A percentile compares a stretch with the other conserved stretches of the same genome.
Conservation (phyloP, 2,113 vertebrate genomes). For the Uria aalge region DNA sequence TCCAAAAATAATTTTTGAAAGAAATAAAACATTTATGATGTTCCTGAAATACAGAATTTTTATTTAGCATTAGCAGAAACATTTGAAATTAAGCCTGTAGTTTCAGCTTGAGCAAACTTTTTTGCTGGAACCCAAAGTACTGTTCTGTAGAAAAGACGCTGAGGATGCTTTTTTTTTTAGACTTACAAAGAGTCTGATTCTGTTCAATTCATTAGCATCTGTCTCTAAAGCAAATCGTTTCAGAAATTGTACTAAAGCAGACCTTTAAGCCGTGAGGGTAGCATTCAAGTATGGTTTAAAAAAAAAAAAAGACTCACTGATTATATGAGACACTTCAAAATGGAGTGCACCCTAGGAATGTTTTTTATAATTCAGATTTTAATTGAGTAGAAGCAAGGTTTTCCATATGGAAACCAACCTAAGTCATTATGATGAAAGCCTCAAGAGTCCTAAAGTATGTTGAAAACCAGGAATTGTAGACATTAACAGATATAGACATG, state of each 20-base stretch:
- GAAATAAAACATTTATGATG: not conserved
- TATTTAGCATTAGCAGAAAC: not conserved
- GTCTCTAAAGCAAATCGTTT: not conserved
- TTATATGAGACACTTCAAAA: not conserved
- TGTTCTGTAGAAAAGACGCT: not conserved
- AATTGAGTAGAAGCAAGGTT: not conserved
- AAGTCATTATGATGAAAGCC: not conserved
- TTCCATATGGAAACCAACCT: not conserved
- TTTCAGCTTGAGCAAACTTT: not conserved
- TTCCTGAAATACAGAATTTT: not conserved
- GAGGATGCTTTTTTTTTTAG: not conserved
- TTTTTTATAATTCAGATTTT: not conserved
- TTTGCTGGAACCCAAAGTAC: not conserved
- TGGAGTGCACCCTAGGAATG: not conserved
- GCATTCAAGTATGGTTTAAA: not conserved
- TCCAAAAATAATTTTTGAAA: not conserved
- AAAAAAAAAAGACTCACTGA: not conserved
- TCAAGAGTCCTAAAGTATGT: not conserved
- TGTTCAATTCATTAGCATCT: not conserved
- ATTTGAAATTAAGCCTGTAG: not conserved
- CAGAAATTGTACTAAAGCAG: not conserved
- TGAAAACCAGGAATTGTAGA: not conserved
- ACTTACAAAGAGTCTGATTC: not conserved
- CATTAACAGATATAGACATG: not conserved
- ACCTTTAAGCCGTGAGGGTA: not conserved